Evolutionary conservation across 1,140 invertebrate species (phyloP), one percentile per base, ranked within the genome.

Genomic region (Rhizoglyphus robini): DNA sequence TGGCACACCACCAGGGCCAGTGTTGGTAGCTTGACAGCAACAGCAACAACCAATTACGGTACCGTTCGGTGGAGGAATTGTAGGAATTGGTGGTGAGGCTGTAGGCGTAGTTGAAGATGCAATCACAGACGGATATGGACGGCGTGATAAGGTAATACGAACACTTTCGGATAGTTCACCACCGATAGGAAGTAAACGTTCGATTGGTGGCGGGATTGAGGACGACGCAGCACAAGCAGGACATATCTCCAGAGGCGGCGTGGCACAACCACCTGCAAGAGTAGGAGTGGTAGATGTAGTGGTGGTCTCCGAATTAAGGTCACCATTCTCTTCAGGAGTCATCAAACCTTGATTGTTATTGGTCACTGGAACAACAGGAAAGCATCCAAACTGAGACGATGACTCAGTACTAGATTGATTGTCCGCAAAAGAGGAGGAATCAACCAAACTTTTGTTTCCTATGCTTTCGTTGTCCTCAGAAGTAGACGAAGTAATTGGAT

Each of bases 171-270:
- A 60, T 20, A 60, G 29, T 60, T 60, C 58, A n/a, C 58, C 58
- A 3, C 85, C 86, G 66, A 88, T 85, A 0, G 85, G 86, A 4
- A 88, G 74, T 36, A 88, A 74, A 66, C 86, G 76, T 75, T 84
- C 83, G 29, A 63, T 48, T 11, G 59, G 20, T 2, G 67, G 67
- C 49, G 67, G 67, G 0, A 34, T 4, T 5, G 67, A n/a, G n/a
- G 38, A 3, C 61, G 60, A 20, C 54, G 63, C 20, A 27, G 20
- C 15, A 65, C 48, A 11, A 34, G 49, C 23, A 8, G 8, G 31
- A 54, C 23, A 32, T n/a, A 49, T 86, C 84, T 36, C 87, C 85
- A 63, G 88, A 41, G 18, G 18, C 15, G 41, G 41, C 41, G 41
- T 46, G 41, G 41, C 15, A 46, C 15, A 23, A 46, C 41, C 41